These are phyloP conservation scores for Cryptocheilus praepositus DNA, from an alignment of 2,888 invertebrate genomes.

Conservation along the genomic window DNA sequence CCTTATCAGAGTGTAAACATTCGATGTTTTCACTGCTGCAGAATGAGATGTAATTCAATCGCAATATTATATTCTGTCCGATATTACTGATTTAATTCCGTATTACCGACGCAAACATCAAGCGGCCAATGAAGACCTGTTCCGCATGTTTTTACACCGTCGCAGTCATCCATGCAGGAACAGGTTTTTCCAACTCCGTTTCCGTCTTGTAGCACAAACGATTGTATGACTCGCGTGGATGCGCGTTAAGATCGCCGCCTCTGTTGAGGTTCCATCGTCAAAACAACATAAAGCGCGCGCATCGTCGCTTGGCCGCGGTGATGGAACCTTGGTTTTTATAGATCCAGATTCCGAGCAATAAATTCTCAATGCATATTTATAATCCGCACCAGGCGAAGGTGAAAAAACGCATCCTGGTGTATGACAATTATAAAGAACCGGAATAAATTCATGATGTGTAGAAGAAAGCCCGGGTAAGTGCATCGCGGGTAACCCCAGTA, in stretches of 20 bases:
- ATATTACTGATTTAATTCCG: too few species aligned
- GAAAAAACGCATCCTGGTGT: too few species aligned
- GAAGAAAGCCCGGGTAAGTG: too few species aligned
- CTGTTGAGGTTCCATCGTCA: slow-evolving; percentile 20
- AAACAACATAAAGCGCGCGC: slow-evolving; percentile 25
- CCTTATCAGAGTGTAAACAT: too few species aligned
- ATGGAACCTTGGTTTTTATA: slow-evolving; percentile 26
- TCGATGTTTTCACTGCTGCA: too few species aligned
- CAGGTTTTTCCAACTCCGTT: slow-evolving; percentile 53
- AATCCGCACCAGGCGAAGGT: too few species aligned
- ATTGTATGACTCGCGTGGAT: slow-evolving; percentile 15
- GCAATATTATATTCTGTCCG: too few species aligned
- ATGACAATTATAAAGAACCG: too few species aligned
- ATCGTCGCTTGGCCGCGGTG: not conserved
- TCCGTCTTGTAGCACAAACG: slow-evolving; percentile 33
- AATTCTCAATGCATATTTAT: slow-evolving; percentile 10
- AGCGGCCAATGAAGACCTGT: slow-evolving; percentile 3
- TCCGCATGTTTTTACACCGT: slow-evolving; percentile 25
- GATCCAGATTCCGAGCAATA: slow-evolving; percentile 18
- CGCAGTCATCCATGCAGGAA: slow-evolving; percentile 34
- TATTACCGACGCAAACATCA: too few species aligned
- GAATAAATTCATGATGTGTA: too few species aligned
- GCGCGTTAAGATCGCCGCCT: slow-evolving; percentile 27
- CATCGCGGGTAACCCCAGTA: too few species aligned
- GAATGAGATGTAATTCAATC: too few species aligned